Conservation (phyloP, 2,113 vertebrate species). For the Eubucco bourcierii region DNA sequence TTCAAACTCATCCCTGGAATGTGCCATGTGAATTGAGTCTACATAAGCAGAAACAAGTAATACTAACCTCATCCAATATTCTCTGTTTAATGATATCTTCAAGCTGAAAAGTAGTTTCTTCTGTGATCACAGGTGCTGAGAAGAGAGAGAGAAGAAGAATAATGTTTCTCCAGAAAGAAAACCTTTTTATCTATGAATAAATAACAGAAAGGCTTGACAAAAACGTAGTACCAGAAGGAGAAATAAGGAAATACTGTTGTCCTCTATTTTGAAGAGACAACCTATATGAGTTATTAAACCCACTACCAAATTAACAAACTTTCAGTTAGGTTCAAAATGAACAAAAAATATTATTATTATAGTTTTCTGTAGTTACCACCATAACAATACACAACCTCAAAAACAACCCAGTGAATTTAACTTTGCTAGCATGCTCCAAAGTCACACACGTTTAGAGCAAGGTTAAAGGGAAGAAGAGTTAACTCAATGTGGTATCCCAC, state of each 20-base stretch:
- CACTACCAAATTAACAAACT: background rate
- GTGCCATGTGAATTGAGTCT: background rate
- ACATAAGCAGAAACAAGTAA: background rate
- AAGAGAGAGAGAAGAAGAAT: background rate
- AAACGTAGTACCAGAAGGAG: background rate
- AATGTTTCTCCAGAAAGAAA: background rate
- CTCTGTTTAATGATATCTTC: conserved; percentile 97
- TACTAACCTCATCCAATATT: conserved; percentile 91
- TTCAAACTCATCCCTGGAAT: background rate
- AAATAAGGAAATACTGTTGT: background rate
- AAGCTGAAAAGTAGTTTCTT: conserved; percentile 92
- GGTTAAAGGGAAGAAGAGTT: background rate
- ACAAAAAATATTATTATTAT: background rate
- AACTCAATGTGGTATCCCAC: accelerated
- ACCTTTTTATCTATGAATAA: background rate
- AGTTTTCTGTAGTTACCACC: background rate
- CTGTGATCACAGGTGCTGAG: conserved; percentile 90
- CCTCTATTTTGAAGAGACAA: background rate
- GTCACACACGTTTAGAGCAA: background rate
- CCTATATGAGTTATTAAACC: background rate
- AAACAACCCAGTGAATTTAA: background rate
- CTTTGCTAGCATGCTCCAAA: background rate
- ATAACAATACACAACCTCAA: background rate
- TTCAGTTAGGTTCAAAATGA: background rate
- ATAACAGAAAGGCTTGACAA: background rate